Conservation (phyloP, 2,888 invertebrate species). For the Hirtodrosophila confusa region DNA sequence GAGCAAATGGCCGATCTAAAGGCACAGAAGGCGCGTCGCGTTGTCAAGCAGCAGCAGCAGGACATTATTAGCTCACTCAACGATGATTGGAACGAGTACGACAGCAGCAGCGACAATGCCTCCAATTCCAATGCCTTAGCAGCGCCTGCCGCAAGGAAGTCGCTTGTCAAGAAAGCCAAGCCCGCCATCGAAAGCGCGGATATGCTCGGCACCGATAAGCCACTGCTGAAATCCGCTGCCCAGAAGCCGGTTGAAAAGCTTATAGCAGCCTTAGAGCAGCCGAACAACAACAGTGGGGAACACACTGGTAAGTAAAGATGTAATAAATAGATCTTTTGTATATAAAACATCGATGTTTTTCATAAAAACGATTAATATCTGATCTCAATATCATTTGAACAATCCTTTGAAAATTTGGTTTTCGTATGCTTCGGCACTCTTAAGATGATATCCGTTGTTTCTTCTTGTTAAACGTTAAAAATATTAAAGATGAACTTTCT, state of each 20-base stretch:
- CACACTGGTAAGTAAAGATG: constrained; percentile 28
- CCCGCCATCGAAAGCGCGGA: constrained; percentile 1
- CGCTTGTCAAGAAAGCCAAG: constrained; percentile 29
- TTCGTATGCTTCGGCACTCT: too few relatives aligned
- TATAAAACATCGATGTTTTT: too few relatives aligned
- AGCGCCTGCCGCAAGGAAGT: constrained; percentile 28
- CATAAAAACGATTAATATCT: too few relatives aligned
- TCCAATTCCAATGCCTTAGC: constrained; percentile 12
- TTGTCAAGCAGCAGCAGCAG: constrained; percentile 31
- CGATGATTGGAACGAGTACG: constrained; percentile 84
- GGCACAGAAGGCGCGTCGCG: constrained; percentile 57
- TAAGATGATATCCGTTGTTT: too few relatives aligned
- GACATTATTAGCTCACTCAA: constrained; percentile 80
- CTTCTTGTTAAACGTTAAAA: too few relatives aligned
- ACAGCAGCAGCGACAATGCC: constrained; percentile 52
- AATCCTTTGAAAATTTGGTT: too few relatives aligned
- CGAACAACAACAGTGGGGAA: constrained; percentile 27
- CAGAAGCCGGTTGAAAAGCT: constrained; percentile 15
- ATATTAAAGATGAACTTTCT: too few relatives aligned
- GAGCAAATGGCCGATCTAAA: constrained; percentile 80
- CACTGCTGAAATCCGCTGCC: constrained; percentile 35
- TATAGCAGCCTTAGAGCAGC: constrained; percentile 27
- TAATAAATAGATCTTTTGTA: too few relatives aligned
- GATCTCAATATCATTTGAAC: too few relatives aligned
- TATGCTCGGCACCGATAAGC: constrained; percentile 32